Conservation (phyloP, 2,113 vertebrate species). For the Gymnocephalus cernua region DNA sequence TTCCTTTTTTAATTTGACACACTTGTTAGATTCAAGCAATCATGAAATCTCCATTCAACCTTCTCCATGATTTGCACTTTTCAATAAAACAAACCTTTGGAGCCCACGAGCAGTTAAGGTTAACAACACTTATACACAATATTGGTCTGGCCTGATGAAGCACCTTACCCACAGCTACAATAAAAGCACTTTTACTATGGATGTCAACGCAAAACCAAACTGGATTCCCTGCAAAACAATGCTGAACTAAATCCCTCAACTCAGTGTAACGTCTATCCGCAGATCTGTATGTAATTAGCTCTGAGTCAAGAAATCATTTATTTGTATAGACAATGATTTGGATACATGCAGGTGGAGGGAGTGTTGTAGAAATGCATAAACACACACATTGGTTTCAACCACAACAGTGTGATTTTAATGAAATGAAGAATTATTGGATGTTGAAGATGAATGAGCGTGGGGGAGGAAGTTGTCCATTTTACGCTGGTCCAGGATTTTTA, state of each 20-base stretch:
- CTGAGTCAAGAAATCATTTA: too few relatives aligned
- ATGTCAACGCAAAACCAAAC: not conserved
- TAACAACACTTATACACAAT: constrained; percentile 3
- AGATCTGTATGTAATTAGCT: not conserved
- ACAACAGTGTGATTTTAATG: too few relatives aligned
- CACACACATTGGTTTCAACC: too few relatives aligned
- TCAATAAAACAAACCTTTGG: constrained; percentile 46
- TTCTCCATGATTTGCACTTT: constrained; percentile 51
- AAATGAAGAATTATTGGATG: too few relatives aligned
- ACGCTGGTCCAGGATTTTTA: too few relatives aligned
- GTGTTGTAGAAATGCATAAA: too few relatives aligned
- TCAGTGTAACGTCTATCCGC: not conserved
- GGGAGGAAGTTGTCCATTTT: too few relatives aligned
- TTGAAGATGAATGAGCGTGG: too few relatives aligned
- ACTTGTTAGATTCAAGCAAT: not conserved
- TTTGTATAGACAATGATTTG: too few relatives aligned
- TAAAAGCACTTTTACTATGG: constrained; percentile 19
- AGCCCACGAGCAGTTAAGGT: constrained; percentile 5
- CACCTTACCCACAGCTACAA: constrained; percentile 13
- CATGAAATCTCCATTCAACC: not conserved
- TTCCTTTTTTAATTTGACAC: not conserved
- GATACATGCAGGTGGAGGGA: too few relatives aligned
- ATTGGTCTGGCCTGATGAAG: constrained; percentile 16
- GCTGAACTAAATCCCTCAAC: not conserved
- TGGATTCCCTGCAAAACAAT: not conserved